phyloP scores from a whole-genome alignment of 2,888 invertebrate species.

The Rhimphoctona megacephalus region DNA sequence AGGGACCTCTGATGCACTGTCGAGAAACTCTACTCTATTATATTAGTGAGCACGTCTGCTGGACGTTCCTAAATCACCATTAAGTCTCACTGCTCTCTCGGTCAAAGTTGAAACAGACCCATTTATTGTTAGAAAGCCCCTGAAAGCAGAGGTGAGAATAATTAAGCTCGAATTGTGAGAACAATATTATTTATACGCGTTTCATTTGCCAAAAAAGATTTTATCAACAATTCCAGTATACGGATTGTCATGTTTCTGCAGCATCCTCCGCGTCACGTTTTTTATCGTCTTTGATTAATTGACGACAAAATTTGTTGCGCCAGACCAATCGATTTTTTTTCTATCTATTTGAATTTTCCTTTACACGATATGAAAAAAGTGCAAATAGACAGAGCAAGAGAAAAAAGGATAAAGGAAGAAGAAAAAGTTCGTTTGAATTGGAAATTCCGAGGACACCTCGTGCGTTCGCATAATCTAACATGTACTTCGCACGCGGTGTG shows the following conservation, averaged over 20 bases:
- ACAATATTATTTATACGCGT: not conserved
- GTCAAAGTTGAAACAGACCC: slow-evolving; percentile 55
- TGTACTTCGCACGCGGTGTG: slow-evolving; percentile 57
- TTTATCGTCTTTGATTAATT: not conserved
- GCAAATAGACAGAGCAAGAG: not conserved
- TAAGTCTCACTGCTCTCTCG: slow-evolving; percentile 61
- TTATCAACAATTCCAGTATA: not conserved
- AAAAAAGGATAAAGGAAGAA: not conserved
- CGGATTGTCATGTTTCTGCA: not conserved
- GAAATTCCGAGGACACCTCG: slow-evolving; percentile 64
- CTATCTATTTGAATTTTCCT: slow-evolving; percentile 31
- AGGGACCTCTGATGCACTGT: slow-evolving; percentile 57
- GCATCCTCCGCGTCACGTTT: not conserved
- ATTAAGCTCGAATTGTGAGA: not conserved
- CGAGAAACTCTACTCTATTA: slow-evolving; percentile 64
- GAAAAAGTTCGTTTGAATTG: slow-evolving; percentile 60
- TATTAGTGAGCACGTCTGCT: slow-evolving; percentile 51
- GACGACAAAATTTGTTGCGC: not conserved
- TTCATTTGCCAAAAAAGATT: not conserved
- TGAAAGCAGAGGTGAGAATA: not conserved
- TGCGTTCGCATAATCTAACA: slow-evolving; percentile 58
- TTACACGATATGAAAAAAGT: slow-evolving; percentile 39
- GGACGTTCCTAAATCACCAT: slow-evolving; percentile 53
- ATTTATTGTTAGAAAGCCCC: slow-evolving; percentile 12
- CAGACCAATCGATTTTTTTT: not conserved